A percentile compares a stretch with the other conserved stretches of the same genome.
phyloP scores from a whole-genome alignment of 2,888 invertebrate genomes.

The Acanthacorydalis orientalis region DNA sequence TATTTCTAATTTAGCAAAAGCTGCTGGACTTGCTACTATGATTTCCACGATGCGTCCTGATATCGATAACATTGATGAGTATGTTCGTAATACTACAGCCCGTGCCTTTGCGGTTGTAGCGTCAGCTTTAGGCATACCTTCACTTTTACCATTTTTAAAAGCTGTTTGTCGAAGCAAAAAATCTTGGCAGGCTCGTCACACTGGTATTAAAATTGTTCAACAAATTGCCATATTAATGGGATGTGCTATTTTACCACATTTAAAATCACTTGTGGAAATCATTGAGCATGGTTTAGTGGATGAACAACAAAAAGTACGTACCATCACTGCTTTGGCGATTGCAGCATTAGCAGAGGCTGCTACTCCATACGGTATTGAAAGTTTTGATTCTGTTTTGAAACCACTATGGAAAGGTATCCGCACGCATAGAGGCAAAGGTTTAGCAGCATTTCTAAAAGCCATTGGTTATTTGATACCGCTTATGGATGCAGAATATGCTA shows the following conservation, averaged over 20 bases:
- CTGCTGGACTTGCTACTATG: slow-evolving; percentile 98
- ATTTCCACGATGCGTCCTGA: slow-evolving; percentile 99
- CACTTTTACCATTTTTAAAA: slow-evolving; percentile 91
- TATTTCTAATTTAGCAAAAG: slow-evolving; percentile 97
- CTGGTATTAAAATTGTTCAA: slow-evolving; percentile 99
- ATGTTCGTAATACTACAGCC: slow-evolving; percentile 98
- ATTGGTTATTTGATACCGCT: slow-evolving; percentile 98
- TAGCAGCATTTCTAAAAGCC: slow-evolving; percentile 98
- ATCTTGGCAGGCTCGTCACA: slow-evolving; percentile 97
- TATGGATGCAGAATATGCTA: slow-evolving; percentile 99
- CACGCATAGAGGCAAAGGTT: slow-evolving; percentile 76
- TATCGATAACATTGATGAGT: slow-evolving; percentile 99
- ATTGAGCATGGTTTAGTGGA: slow-evolving; percentile 97
- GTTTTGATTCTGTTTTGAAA: slow-evolving; percentile 97
- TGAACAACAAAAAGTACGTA: slow-evolving; percentile 97
- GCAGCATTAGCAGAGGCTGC: slow-evolving; percentile 98
- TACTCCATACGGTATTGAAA: slow-evolving; percentile 99
- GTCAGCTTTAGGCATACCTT: slow-evolving; percentile 95
- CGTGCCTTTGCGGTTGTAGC: slow-evolving; percentile 99
- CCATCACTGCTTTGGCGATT: slow-evolving; percentile 95
- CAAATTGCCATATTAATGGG: slow-evolving; percentile 99
- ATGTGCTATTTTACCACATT: slow-evolving; percentile 95
- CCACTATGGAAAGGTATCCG: slow-evolving; percentile 99
- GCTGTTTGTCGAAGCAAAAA: slow-evolving; percentile 99
- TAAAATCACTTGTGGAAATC: slow-evolving; percentile 95